Percentiles rank a stretch among this genome's conserved stretches.
Evolutionary conservation across 2,888 invertebrate species (phyloP).

Genomic region (Lysandra bellargus): DNA sequence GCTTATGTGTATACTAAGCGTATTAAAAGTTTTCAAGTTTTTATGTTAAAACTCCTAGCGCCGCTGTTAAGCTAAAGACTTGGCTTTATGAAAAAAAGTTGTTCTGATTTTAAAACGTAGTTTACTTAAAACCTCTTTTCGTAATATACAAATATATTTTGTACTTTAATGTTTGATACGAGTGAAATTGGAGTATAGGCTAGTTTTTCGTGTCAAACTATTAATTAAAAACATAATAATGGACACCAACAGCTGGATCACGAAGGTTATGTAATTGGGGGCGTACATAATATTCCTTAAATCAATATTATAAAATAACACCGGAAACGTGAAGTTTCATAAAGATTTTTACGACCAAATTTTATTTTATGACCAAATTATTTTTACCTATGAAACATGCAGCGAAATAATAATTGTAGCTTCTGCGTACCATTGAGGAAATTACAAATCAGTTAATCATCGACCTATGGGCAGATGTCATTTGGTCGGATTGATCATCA

Average conservation of each 20-base stretch:
- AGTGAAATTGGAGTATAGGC: not conserved
- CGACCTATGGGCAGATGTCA: no score
- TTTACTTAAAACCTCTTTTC: not conserved
- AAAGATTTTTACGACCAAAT: no score
- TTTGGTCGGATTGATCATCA: no score
- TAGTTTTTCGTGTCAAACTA: not conserved
- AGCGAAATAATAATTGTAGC: no score
- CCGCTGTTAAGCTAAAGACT: constrained; percentile 12
- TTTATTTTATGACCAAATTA: no score
- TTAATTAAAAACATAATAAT: not conserved
- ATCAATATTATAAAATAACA: not conserved
- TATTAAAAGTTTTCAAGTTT: constrained; percentile 21
- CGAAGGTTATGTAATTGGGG: not conserved
- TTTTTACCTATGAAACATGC: no score
- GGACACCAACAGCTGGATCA: not conserved
- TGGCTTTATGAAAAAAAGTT: not conserved
- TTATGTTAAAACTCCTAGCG: not conserved
- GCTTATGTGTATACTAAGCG: constrained; percentile 10
- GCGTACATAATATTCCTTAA: not conserved
- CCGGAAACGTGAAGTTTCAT: no score
- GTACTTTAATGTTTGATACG: not conserved
- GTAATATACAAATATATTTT: not conserved
- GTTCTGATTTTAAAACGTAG: not conserved
- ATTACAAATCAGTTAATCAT: no score
- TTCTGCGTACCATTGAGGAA: no score